A percentile compares a stretch with the other conserved stretches of the same genome.
phyloP scores from a whole-genome alignment of 2,113 vertebrate species.

The Rhea pennata region DNA sequence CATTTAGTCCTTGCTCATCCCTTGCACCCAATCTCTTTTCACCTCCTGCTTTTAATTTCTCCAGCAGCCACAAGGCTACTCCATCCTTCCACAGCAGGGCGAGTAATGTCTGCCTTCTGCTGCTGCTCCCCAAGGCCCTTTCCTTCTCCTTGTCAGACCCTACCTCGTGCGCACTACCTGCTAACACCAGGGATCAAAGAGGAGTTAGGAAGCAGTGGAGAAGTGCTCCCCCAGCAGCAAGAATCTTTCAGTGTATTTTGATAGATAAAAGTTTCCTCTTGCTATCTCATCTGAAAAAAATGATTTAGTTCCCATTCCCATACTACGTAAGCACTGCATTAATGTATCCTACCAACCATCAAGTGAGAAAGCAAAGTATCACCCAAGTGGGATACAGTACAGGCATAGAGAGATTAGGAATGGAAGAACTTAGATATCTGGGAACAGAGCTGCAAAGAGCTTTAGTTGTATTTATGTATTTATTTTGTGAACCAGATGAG shows the following conservation, averaged over 20 bases:
- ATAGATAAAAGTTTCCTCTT: not conserved
- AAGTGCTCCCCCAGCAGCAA: not conserved
- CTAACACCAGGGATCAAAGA: not conserved
- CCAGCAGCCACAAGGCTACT: not conserved
- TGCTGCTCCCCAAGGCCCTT: not conserved
- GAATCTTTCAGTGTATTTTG: not conserved
- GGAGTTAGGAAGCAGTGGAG: not conserved
- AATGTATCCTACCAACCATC: not conserved
- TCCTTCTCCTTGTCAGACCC: not conserved
- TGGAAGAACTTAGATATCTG: not conserved
- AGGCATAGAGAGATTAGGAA: not conserved
- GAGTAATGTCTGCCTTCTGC: not conserved
- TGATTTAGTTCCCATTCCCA: not conserved
- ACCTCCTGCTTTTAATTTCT: not conserved
- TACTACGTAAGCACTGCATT: rapidly evolving
- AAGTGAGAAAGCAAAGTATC: not conserved
- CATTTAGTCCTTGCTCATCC: rapidly evolving
- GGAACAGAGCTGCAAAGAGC: not conserved
- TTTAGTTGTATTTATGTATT: not conserved
- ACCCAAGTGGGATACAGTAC: not conserved
- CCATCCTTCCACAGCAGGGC: not conserved
- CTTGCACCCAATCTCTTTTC: not conserved
- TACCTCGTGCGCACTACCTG: not conserved
- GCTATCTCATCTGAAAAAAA: not conserved
- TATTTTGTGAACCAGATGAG: not conserved